A percentile compares a stretch with the other conserved stretches of the same genome.
Conservation (phyloP, 1,140 invertebrate genomes). For the Stenopsyche tienmushanensis region DNA sequence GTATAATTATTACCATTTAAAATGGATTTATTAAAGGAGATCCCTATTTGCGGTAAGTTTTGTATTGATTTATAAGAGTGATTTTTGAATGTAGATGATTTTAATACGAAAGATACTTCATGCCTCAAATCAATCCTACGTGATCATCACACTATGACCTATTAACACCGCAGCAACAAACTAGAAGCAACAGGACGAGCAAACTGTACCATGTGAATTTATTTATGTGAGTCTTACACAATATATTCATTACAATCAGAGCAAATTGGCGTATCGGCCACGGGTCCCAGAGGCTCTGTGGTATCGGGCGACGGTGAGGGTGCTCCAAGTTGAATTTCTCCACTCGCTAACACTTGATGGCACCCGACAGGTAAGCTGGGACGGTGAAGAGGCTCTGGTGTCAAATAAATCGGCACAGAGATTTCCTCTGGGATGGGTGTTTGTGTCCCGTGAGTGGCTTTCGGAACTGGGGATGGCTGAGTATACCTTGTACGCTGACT, state of each 20-base stretch:
- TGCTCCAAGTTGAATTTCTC: constrained; percentile 47
- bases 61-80: too few relatives aligned
- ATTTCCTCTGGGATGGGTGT: constrained; percentile 39
- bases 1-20: too few relatives aligned
- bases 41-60: too few relatives aligned
- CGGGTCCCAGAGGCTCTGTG: constrained; percentile 45
- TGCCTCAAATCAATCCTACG: too few relatives aligned
- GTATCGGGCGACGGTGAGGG: constrained; percentile 45
- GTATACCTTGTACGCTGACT: constrained; percentile 28
- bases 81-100: too few relatives aligned
- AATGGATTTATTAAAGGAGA: too few relatives aligned
- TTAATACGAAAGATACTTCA: too few relatives aligned
- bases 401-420: constrained; percentile 41
- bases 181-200: constrained; percentile 17
- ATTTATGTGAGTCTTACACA: constrained; percentile 62
- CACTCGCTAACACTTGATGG: constrained; percentile 49
- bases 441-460: constrained; percentile 43
- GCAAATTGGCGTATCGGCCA: constrained; percentile 63
- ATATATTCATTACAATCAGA: constrained; percentile 72
- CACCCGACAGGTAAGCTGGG: constrained; percentile 54
- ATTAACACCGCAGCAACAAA: constrained; percentile 12
- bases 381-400: constrained; percentile 49
- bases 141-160: too few relatives aligned
- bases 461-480: constrained; percentile 35
- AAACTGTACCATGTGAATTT: constrained; percentile 7